These are phyloP conservation scores for Neogale vison DNA, from an alignment of 2,113 vertebrate species.

Conservation along the genomic window DNA sequence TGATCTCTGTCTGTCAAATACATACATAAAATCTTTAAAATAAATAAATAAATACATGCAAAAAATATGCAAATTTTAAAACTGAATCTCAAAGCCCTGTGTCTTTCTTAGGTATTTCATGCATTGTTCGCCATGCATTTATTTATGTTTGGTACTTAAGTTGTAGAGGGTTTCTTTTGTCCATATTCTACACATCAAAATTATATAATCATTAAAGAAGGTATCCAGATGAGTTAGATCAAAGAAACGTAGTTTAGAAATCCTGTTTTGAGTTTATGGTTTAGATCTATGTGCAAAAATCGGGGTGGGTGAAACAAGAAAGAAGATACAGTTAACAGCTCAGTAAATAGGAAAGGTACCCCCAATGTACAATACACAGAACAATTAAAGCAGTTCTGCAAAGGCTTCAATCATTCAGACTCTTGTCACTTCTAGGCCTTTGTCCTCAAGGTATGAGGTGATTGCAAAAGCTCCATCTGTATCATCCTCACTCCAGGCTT, in stretches of 20 bases:
- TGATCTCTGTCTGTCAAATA: too few relatives aligned
- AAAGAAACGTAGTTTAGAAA: conserved; percentile 22
- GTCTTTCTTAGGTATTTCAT: background rate
- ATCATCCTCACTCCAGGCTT: background rate
- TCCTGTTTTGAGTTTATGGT: background rate
- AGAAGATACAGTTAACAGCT: background rate
- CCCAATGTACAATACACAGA: background rate
- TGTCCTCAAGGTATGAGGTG: background rate
- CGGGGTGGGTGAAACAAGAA: background rate
- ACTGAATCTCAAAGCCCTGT: background rate
- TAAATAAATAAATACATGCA: background rate
- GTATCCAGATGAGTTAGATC: background rate
- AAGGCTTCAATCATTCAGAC: background rate
- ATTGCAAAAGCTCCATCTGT: background rate
- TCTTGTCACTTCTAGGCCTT: background rate
- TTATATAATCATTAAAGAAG: background rate
- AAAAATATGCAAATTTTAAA: background rate
- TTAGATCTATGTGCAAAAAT: background rate
- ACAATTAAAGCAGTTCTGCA: background rate
- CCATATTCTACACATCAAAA: background rate
- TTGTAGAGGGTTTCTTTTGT: background rate
- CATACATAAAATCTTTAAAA: too few relatives aligned
- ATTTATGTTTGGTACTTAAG: background rate
- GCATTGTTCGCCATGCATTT: background rate
- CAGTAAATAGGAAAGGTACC: background rate